Conservation (phyloP, 1,140 invertebrate genomes). For the Diachasmimorpha longicaudata region DNA sequence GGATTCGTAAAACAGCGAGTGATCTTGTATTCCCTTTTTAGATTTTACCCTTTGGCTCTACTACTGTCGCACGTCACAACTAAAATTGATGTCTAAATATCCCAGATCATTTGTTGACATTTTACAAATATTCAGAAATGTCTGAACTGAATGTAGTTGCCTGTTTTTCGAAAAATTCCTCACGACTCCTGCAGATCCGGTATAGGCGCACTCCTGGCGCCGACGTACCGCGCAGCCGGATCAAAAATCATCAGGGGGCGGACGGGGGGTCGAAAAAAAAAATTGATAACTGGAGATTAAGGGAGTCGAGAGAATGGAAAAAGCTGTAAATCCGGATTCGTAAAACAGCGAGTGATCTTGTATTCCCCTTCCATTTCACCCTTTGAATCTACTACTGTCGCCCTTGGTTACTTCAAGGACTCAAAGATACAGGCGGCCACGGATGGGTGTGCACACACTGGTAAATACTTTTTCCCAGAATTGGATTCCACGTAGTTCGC, state of each 20-base stretch:
- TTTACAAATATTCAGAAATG: too few relatives aligned
- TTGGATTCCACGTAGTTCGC: neutral
- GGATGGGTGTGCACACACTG: neutral
- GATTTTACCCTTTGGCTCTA: too few relatives aligned
- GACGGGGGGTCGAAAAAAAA: neutral
- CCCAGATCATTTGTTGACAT: too few relatives aligned
- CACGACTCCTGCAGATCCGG: neutral
- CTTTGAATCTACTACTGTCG: too few relatives aligned
- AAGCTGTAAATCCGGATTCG: neutral
- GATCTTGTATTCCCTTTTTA: neutral
- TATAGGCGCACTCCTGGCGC: neutral
- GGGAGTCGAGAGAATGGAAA: neutral
- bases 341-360: neutral
- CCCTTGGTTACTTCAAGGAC: neutral
- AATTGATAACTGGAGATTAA: neutral
- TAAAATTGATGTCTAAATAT: too few relatives aligned
- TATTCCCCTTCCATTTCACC: too few relatives aligned
- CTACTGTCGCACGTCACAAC: neutral
- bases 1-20: neutral
- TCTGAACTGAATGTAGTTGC: too few relatives aligned
- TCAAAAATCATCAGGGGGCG: neutral
- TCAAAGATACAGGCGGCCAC: neutral
- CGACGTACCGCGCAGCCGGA: neutral
- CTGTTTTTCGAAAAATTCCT: neutral
- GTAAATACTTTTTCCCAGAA: slow-evolving; percentile 1